Conservation (phyloP, 2,888 invertebrate genomes). For the Creontiades dilutus region DNA sequence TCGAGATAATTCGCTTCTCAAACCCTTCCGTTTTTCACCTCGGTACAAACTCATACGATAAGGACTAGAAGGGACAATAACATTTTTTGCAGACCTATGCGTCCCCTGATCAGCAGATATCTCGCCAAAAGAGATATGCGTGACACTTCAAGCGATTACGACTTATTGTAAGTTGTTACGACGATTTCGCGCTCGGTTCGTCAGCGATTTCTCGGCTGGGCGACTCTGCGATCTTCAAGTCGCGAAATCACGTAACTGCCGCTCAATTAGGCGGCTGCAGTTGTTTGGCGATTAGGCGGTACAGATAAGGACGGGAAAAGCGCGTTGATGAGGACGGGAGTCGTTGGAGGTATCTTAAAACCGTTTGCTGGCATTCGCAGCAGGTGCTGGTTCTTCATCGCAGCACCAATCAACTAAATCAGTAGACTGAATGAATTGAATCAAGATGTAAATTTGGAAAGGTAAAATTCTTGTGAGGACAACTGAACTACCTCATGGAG, state of each 20-base stretch:
- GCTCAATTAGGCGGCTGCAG: not conserved
- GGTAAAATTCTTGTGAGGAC: too few species aligned
- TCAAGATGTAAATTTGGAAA: too few species aligned
- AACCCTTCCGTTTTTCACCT: too few species aligned
- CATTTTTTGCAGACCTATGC: not conserved
- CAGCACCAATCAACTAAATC: too few species aligned
- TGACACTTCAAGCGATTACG: slow-evolving; percentile 9
- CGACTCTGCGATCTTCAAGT: not conserved
- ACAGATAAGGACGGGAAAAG: slow-evolving; percentile 19
- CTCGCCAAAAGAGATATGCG: not conserved
- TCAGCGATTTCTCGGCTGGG: not conserved
- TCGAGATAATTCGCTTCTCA: too few species aligned
- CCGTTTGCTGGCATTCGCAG: too few species aligned
- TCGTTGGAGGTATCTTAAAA: not conserved
- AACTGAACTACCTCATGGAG: too few species aligned
- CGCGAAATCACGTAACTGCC: slow-evolving; percentile 11
- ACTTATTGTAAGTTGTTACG: not conserved
- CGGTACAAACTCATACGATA: too few species aligned
- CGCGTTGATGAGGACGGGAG: slow-evolving; percentile 25
- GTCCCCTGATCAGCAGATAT: not conserved
- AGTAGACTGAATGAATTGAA: too few species aligned
- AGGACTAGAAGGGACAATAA: too few species aligned
- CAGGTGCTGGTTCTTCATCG: too few species aligned
- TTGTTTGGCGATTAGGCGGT: not conserved
- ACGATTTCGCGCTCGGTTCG: not conserved